A percentile compares a stretch with the other conserved stretches of the same genome.
phyloP scores from a whole-genome alignment of 1,140 invertebrate species.

The Drosophila baimaii region DNA sequence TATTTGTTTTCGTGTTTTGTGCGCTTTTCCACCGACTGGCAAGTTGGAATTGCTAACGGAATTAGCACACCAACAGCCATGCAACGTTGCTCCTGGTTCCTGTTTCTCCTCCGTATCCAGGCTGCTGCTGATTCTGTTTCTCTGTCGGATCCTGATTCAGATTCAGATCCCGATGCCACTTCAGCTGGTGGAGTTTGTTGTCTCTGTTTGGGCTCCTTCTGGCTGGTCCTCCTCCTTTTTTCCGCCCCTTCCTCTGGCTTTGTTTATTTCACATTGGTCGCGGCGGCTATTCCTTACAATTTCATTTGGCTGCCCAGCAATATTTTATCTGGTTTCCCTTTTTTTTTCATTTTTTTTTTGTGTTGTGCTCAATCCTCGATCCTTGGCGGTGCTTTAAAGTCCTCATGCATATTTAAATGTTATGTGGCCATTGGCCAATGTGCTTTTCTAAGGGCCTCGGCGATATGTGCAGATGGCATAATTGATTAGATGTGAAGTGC shows the following conservation, averaged over 20 bases:
- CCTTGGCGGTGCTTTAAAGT: constrained; percentile 55
- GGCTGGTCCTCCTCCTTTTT: no score
- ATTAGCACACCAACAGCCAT: constrained; percentile 72
- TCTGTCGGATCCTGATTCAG: constrained; percentile 24
- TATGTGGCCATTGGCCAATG: constrained; percentile 74
- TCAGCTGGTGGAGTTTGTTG: constrained; percentile 41
- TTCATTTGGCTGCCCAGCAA: constrained; percentile 47
- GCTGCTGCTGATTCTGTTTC: constrained; percentile 7
- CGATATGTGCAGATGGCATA: constrained; percentile 77
- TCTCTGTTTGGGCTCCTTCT: constrained; percentile 22
- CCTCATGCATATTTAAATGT: constrained; percentile 79
- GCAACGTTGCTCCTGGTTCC: constrained; percentile 45
- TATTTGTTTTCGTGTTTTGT: constrained; percentile 36
- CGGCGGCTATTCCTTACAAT: constrained; percentile 57
- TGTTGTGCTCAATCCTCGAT: background rate
- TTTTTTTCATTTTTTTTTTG: background rate
- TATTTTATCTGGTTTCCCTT: constrained; percentile 21
- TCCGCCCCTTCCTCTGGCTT: constrained; percentile 12
- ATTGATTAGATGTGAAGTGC: constrained; percentile 81
- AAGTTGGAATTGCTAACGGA: constrained; percentile 77
- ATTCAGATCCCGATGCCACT: constrained; percentile 38
- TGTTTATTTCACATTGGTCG: constrained; percentile 43
- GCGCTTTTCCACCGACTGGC: constrained; percentile 27
- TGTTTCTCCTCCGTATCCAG: constrained; percentile 15
- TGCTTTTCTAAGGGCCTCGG: constrained; percentile 32